A percentile compares a stretch with the other conserved stretches of the same genome.
Conservation (phyloP, 2,888 invertebrate genomes). For the Pheosia tremula region DNA sequence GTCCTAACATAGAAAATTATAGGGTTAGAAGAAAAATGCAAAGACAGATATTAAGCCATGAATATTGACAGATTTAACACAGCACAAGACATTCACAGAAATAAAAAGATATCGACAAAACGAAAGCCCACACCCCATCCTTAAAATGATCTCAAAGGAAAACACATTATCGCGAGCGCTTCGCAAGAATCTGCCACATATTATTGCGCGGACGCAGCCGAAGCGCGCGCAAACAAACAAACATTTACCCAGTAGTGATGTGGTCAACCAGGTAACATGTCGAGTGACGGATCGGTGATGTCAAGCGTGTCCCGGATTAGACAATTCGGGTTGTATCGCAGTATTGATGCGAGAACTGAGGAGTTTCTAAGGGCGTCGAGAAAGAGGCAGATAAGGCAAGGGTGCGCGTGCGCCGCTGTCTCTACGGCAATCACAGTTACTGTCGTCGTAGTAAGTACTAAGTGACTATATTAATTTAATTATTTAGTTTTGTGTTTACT, state of each 20-base stretch:
- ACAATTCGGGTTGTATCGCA: slow-evolving; percentile 74
- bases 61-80: too few relatives aligned
- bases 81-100: too few relatives aligned
- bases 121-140: slow-evolving; percentile 45
- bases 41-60: too few relatives aligned
- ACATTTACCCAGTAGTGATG: slow-evolving; percentile 56
- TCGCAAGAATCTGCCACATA: slow-evolving; percentile 61
- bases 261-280: slow-evolving; percentile 56
- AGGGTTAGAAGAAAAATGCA: too few relatives aligned
- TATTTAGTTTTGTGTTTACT: neutral
- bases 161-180: slow-evolving; percentile 53
- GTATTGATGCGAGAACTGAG: slow-evolving; percentile 72
- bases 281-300: slow-evolving; percentile 65
- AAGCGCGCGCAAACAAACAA: slow-evolving; percentile 45
- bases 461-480: too few relatives aligned
- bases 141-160: slow-evolving; percentile 66
- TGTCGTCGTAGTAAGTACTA: slow-evolving; percentile 73
- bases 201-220: slow-evolving; percentile 53
- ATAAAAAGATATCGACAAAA: slow-evolving; percentile 23
- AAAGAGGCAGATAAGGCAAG: slow-evolving; percentile 70
- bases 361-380: slow-evolving; percentile 73
- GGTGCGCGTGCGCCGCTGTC: slow-evolving; percentile 75
- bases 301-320: slow-evolving; percentile 58
- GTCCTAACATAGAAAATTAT: too few relatives aligned
- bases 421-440: slow-evolving; percentile 76